Evolutionary conservation across 2,888 invertebrate species (phyloP), one percentile per base, ranked within the genome.

Genomic region (Exephanes ischioxanthus): DNA sequence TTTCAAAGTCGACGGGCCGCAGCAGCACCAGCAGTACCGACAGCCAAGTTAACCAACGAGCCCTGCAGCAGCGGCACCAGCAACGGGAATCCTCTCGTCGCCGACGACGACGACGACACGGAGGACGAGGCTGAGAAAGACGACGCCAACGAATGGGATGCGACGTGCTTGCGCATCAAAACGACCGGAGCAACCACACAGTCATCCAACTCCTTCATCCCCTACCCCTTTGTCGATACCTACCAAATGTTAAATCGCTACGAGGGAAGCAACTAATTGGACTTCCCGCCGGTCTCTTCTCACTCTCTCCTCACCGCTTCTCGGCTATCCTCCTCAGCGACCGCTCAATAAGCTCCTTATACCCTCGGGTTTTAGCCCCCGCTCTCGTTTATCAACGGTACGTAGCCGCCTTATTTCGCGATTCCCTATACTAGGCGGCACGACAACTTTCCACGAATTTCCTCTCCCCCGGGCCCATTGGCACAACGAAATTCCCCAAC

Each of bases 161-260:
- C 63, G 30, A 70, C 83, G 78, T 41, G 66, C 51, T 61, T 33
- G 48, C 30, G 48, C 75, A 45, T 71, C 78, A 53, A 55, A 55
- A 68, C 68, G 45, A 80, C 67, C 83, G 80, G 75, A 53, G 83
- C 70, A 83, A 85, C 87, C 80, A 83, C 77, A 71, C 83, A 84
- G 75, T 85, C 86, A 76, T 41, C 63, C 77, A 80, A 81, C 83
- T 73, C 71, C 79, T 58, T 78, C 68, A 61, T 77, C 63, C 71
- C 48, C 73, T 37, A 45, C 70, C 26, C 73, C 72, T 58, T 48
- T 73, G 78, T 68, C 79, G 67, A 78, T 73, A 75, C 51, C 72
- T 41, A 19, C 61, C 61, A 53, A 83, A 83, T 45, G 83, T 73
- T 78, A 63, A 70, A 80, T 73, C 68, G 51, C 55, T 48, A 53